Evolutionary conservation across 1,140 invertebrate genomes (phyloP).

Genomic region (Cyclina sinensis): DNA sequence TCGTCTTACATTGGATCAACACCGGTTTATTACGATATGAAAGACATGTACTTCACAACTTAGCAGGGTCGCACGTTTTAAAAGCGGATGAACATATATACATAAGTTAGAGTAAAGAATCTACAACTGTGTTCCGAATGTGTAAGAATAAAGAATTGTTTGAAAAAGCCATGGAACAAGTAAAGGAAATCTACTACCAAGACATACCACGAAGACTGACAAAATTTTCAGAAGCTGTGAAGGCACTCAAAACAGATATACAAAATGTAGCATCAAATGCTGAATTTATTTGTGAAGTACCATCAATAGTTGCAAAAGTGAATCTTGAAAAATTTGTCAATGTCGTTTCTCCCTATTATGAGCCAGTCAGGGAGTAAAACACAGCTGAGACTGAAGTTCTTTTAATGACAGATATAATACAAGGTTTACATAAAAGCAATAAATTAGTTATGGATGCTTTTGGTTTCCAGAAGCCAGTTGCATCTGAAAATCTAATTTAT

Average conservation of each 20-base stretch:
- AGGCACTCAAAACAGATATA: not conserved
- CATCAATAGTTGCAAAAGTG: constrained; percentile 26
- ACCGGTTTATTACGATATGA: constrained; percentile 31
- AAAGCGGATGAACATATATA: not conserved
- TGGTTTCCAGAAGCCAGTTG: constrained; percentile 27
- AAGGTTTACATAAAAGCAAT: not conserved
- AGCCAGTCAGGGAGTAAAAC: not conserved
- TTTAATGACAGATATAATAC: not conserved
- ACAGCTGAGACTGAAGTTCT: not conserved
- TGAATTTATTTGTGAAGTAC: constrained; percentile 18
- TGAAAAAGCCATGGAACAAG: not conserved
- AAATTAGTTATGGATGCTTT: not conserved
- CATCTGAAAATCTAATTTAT: constrained; percentile 12
- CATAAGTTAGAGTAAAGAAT: constrained; percentile 5
- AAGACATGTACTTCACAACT: constrained; percentile 24
- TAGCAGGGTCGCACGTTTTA: not conserved
- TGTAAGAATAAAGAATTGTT: not conserved
- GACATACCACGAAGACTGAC: not conserved
- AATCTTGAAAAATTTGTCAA: not conserved
- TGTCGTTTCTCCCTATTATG: not conserved
- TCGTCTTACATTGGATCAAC: constrained; percentile 2
- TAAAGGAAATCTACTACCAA: not conserved
- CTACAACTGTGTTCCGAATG: not conserved
- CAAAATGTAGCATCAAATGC: not conserved
- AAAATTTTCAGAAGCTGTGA: not conserved